Percentiles rank a stretch among this genome's conserved stretches.
Evolutionary conservation across 2,797 vertebrate genomes (phyloP).

Genomic region (Morus bassanus): DNA sequence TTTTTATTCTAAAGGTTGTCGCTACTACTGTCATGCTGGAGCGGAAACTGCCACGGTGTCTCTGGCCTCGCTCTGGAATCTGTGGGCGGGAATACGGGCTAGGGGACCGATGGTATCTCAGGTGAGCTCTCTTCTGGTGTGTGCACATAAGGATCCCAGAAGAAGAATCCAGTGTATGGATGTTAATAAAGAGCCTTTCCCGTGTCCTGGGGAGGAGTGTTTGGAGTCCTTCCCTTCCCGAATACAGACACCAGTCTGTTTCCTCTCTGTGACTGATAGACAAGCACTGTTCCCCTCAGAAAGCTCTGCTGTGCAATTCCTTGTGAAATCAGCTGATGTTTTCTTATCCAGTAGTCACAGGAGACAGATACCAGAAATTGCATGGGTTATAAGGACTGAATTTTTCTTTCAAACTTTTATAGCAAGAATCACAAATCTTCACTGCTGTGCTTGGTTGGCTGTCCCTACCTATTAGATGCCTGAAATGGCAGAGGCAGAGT

Average conservation of each 20-base stretch:
- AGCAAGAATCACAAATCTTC: not conserved
- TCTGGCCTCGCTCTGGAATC: slow-evolving; percentile 90
- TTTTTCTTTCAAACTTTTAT: not conserved
- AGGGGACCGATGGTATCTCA: slow-evolving; percentile 81
- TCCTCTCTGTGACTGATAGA: not conserved
- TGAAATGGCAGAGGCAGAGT: not conserved
- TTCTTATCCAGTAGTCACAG: not conserved
- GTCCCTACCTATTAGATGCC: not conserved
- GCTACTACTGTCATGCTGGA: slow-evolving; percentile 95
- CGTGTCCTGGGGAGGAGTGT: not conserved
- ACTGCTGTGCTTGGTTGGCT: not conserved
- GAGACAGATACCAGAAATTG: not conserved
- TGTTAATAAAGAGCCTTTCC: not conserved
- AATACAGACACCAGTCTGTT: not conserved
- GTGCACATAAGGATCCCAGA: not conserved
- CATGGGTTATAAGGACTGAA: not conserved
- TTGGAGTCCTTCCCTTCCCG: not conserved
- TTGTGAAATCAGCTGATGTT: not conserved
- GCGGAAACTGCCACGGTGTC: slow-evolving; percentile 84
- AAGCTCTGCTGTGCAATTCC: not conserved
- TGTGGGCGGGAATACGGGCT: slow-evolving; percentile 85
- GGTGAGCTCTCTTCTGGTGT: slow-evolving; percentile 55
- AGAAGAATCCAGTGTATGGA: not conserved
- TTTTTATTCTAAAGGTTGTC: slow-evolving; percentile 79
- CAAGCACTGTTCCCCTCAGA: not conserved